Evolutionary conservation across 2,113 vertebrate species (phyloP), one percentile per base, ranked within the genome.

Genomic region (Tenebrosternarchus preto): DNA sequence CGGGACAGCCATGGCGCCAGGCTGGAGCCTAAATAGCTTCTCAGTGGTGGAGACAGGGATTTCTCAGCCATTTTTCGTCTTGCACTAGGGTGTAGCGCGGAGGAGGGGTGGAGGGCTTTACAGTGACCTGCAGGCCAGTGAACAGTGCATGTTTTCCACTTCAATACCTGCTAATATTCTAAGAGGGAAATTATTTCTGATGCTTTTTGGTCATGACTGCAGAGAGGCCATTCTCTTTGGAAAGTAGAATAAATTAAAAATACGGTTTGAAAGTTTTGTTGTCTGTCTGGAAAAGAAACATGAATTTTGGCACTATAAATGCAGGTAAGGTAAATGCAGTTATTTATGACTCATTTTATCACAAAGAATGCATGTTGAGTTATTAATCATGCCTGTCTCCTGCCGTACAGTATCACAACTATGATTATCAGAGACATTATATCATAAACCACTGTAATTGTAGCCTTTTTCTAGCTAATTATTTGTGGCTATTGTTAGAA

Each of bases 1-100:
- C 36, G 84, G 72, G 82, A 88, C 81, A 80, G 80, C 71, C 76
- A 84, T 82, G 85, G 78, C 77, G 75, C 25, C 60, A 73, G 36
- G 75, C 80, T 82, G 16, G n/a, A 56, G 46, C 82, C 72, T 82
- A 82, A 86, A 88, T 78, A 77, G 76, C 46, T 66, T 86, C 80
- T 84, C 56, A 84, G 56, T 71, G 24, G 50, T 27, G 70, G 80
- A 78, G 77, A 84, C 29, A 86, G 74, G 85, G 9, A 66, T 50
- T 29, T 71, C 59, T 77, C 56, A 73, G 60, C 29, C 68, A 76
- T 82, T 79, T 84, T 75, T 82, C 56, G 69, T 59, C 33, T 61
- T 72, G n/a, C 66, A 82, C 31, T 70, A 73, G 57, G 76, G 43
- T n/a, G n/a, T 15, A 50, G 43, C 12, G 43, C 8, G 9, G 43